Base-by-base conservation (phyloP, 2,888 invertebrate species). In the Orthonychiurus folsomi region DNA sequence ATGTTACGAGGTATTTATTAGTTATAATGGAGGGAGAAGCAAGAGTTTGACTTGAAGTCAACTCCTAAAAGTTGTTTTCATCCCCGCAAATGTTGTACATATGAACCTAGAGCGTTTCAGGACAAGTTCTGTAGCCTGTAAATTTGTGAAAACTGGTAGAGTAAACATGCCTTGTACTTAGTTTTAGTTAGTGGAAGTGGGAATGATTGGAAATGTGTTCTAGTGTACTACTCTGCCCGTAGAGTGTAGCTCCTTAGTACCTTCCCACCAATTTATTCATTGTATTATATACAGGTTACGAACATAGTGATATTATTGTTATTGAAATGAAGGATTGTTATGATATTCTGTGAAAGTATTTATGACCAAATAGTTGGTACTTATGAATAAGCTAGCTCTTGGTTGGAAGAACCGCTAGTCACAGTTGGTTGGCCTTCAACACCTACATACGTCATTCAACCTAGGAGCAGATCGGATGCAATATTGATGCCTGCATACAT, bases 261-360 rank as follows among this genome's bases (percentile, higher is more conserved):
- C 52, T 23, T 52, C 52, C 52, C 52, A 52, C 24, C 52, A 23
- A 52, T 9, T 24, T 58, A 59, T 59, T 54, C 18, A 53, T 53
- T 58, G 54, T 53, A 48, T 50, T 20, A 37, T 60, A 60, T 52
- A 52, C 53, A 59, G 56, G 28, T 59, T 59, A 60, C 54, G 56
- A 60, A 63, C 56, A 61, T 66, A 68, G 66, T 68, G 64, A 64
- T 68, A 68, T 68, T 68, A 64, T 66, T 68, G 63, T 66, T 66
- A 61, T 58, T 65, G 62, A 61, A 65, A 58, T 59, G 53, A 54
- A 56, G 61, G 27, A 52, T 60, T 62, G 60, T 63, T 61, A 65
- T 60, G 64, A 63, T 67, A 64, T 68, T 68, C 61, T 64, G 64
- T 66, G 63, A 66, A 68, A 65, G 65, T 66, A 66, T 64, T 67